Evolutionary conservation across 2,113 vertebrate species (phyloP).

Genomic region (Eudyptes chrysolophus): DNA sequence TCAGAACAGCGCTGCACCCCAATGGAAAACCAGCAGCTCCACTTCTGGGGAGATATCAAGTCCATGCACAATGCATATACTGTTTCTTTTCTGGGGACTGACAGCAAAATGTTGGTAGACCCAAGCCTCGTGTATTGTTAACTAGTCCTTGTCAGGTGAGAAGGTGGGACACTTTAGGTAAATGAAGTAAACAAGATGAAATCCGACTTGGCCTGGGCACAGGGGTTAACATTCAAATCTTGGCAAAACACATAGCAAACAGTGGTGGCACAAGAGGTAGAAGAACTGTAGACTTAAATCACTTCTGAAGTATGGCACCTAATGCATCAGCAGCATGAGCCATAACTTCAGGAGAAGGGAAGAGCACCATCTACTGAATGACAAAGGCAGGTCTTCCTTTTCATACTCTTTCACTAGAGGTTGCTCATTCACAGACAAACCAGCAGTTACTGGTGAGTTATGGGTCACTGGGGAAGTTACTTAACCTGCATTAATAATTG

Average conservation of each 20-base stretch:
- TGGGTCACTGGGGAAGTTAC: neutral
- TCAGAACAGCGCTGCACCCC: neutral
- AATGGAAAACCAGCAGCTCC: neutral
- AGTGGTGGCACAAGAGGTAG: neutral
- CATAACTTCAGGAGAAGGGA: neutral
- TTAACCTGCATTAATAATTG: neutral
- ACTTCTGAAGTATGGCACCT: neutral
- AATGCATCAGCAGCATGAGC: neutral
- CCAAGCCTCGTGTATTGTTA: neutral
- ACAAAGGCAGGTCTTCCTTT: neutral
- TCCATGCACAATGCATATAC: neutral
- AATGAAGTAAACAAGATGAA: neutral
- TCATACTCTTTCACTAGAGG: neutral
- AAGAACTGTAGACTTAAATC: neutral
- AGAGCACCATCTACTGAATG: slow-evolving; percentile 23
- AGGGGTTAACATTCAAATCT: neutral
- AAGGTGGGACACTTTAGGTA: neutral
- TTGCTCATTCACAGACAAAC: neutral
- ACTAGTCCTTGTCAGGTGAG: neutral
- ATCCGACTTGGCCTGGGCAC: neutral
- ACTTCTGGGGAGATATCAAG: neutral
- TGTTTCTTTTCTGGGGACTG: neutral
- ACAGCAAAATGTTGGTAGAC: neutral
- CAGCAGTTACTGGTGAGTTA: neutral
- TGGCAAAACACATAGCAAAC: neutral